Evolutionary conservation across 1,140 invertebrate genomes (phyloP).

Genomic region (Bacillus rossius): DNA sequence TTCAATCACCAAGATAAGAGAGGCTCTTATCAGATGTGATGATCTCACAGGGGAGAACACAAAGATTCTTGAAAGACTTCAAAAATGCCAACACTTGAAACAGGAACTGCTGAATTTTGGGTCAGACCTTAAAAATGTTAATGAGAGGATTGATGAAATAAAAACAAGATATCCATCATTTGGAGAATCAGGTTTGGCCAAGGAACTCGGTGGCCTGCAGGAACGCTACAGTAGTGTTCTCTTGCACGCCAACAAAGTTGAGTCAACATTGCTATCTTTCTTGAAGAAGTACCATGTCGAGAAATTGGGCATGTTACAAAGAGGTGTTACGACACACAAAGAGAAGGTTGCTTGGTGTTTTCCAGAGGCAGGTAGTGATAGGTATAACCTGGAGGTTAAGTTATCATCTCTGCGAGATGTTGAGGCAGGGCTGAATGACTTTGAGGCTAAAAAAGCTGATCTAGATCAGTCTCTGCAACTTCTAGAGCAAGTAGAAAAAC

Average conservation of each 20-base stretch:
- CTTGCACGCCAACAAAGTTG: slow-evolving; percentile 71
- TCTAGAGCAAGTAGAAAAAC: slow-evolving; percentile 59
- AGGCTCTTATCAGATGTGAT: slow-evolving; percentile 85
- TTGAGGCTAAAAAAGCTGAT: slow-evolving; percentile 56
- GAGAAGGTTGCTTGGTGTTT: slow-evolving; percentile 93
- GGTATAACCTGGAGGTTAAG: slow-evolving; percentile 91
- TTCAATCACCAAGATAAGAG: slow-evolving; percentile 67
- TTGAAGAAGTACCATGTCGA: slow-evolving; percentile 85
- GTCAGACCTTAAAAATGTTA: slow-evolving; percentile 60
- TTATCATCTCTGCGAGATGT: slow-evolving; percentile 74
- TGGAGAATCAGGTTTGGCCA: slow-evolving; percentile 62
- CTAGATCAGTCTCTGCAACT: slow-evolving; percentile 60
- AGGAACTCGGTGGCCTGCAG: slow-evolving; percentile 71
- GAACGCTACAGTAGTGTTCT: slow-evolving; percentile 70
- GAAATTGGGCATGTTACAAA: slow-evolving; percentile 72
- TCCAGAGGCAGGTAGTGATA: slow-evolving; percentile 79
- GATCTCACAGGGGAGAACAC: slow-evolving; percentile 83
- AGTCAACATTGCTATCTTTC: slow-evolving; percentile 70
- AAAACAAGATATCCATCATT: slow-evolving; percentile 73
- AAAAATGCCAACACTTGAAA: slow-evolving; percentile 65
- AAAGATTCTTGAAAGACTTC: slow-evolving; percentile 72
- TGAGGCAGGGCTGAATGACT: slow-evolving; percentile 62
- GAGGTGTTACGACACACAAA: slow-evolving; percentile 68
- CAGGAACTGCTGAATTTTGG: slow-evolving; percentile 53
- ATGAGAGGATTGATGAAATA: slow-evolving; percentile 62